Conservation (phyloP, 2,888 invertebrate species). For the Rhamphomyia laevipes region DNA sequence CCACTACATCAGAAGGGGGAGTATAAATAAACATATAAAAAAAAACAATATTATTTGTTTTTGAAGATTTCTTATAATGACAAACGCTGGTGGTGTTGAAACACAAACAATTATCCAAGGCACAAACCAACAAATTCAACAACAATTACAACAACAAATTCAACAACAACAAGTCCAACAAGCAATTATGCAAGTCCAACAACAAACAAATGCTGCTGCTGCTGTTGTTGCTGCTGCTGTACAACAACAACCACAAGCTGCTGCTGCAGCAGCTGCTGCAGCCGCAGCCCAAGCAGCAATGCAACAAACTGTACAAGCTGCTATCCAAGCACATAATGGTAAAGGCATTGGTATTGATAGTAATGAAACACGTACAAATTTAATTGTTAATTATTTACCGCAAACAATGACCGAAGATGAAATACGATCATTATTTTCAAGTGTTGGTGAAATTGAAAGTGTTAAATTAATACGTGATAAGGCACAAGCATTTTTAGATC, state of each 20-base stretch:
- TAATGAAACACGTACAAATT: slow-evolving; percentile 94
- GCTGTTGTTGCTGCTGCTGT: slow-evolving; percentile 25
- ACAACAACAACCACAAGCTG: slow-evolving; percentile 15
- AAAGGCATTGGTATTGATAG: slow-evolving; percentile 43
- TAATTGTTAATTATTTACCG: slow-evolving; percentile 98
- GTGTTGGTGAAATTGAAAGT: slow-evolving; percentile 97
- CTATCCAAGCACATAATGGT: slow-evolving; percentile 57
- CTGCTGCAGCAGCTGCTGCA: slow-evolving; percentile 8
- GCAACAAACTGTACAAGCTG: slow-evolving; percentile 17
- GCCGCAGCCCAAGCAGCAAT: slow-evolving; percentile 15
- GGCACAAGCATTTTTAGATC: slow-evolving; percentile 64
- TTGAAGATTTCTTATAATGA: slow-evolving; percentile 28
- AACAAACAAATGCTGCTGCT: slow-evolving; percentile 32
- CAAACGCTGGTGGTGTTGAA: slow-evolving; percentile 27
- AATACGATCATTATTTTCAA: slow-evolving; percentile 93
- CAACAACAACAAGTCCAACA: slow-evolving; percentile 35
- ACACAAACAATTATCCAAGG: slow-evolving; percentile 19
- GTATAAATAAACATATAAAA: too few species aligned
- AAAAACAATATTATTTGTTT: too few species aligned
- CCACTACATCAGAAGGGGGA: too few species aligned
- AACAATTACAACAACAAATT: slow-evolving; percentile 29
- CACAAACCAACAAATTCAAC: slow-evolving; percentile 24
- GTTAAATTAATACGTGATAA: slow-evolving; percentile 99
- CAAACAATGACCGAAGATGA: slow-evolving; percentile 99
- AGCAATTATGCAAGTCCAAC: slow-evolving; percentile 34